Evolutionary conservation across 2,888 invertebrate species (phyloP).

Genomic region (Cordilura impudica): DNA sequence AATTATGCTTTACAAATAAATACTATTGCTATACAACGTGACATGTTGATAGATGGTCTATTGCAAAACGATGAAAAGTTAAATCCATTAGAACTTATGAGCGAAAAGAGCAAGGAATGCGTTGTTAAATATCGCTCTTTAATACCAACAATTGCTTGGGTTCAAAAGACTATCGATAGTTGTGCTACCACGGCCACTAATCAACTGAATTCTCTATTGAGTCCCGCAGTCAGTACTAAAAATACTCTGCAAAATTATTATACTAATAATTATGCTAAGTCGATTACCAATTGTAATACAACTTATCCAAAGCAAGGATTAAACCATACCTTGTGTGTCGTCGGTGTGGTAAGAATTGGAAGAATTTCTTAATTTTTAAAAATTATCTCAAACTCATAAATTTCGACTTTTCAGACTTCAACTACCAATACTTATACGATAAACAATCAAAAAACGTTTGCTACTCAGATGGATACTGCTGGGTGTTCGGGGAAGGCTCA

Average conservation of each 20-base stretch:
- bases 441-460: conserved; percentile 40
- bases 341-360: conserved; percentile 43
- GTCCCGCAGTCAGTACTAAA: background rate
- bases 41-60: conserved; percentile 13
- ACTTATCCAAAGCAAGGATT: background rate
- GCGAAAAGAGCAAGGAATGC: conserved; percentile 48
- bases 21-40: conserved; percentile 6
- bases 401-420: conserved; percentile 2
- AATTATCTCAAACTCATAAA: too few relatives aligned
- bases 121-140: conserved; percentile 36
- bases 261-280: background rate
- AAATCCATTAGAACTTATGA: conserved; percentile 40
- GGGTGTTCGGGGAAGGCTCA: conserved; percentile 27
- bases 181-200: conserved; percentile 29
- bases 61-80: conserved; percentile 33
- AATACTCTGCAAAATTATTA: conserved; percentile 46
- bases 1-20: conserved; percentile 33
- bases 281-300: conserved; percentile 33
- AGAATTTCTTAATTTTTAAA: background rate
- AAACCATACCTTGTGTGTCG: conserved; percentile 54
- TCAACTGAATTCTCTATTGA: background rate
- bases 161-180: conserved; percentile 7
- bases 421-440: conserved; percentile 19
- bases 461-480: conserved; percentile 6
- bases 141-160: conserved; percentile 11